Percentiles rank a stretch among this genome's conserved stretches.
These are phyloP conservation scores for Harlomillsia oculata DNA, from an alignment of 1,140 invertebrate genomes.

Conservation along the genomic window DNA sequence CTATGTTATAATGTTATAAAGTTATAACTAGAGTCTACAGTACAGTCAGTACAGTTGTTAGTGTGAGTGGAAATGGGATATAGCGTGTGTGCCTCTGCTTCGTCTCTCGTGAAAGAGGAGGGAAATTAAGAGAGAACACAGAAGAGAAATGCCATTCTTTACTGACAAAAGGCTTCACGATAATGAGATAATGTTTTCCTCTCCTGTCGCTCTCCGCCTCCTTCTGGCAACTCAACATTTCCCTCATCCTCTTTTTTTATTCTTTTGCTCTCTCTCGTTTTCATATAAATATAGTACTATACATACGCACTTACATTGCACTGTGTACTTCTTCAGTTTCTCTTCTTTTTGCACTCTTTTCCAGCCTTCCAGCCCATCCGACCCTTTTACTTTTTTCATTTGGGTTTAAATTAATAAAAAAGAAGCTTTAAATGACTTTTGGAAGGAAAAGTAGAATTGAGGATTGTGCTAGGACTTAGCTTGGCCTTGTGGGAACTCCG, in stretches of 20 bases:
- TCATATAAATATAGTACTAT: not conserved
- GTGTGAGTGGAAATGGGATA: not conserved
- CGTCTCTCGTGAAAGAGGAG: not conserved
- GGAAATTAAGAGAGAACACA: slow-evolving; percentile 8
- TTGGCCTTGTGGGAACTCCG: too few species aligned
- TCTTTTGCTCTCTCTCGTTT: not conserved
- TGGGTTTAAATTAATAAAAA: slow-evolving; percentile 18
- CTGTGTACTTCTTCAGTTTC: not conserved
- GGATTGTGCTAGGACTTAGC: too few species aligned
- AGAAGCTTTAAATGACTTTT: not conserved
- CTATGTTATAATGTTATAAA: not conserved
- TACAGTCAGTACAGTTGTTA: too few species aligned
- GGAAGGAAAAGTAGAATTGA: too few species aligned
- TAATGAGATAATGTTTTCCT: slow-evolving; percentile 28
- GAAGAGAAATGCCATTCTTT: slow-evolving; percentile 12
- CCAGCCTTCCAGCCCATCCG: too few species aligned
- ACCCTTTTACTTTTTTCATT: not conserved
- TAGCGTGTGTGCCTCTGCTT: not conserved
- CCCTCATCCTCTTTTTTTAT: not conserved
- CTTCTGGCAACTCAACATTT: not conserved
- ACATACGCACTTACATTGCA: not conserved
- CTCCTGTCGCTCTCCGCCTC: slow-evolving; percentile 7
- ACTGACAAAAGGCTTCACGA: slow-evolving; percentile 24
- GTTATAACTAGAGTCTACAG: too few species aligned
- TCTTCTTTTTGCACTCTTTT: not conserved